These are phyloP conservation scores for Bombus sibiricus DNA, from an alignment of 1,140 invertebrate genomes.

Conservation along the genomic window DNA sequence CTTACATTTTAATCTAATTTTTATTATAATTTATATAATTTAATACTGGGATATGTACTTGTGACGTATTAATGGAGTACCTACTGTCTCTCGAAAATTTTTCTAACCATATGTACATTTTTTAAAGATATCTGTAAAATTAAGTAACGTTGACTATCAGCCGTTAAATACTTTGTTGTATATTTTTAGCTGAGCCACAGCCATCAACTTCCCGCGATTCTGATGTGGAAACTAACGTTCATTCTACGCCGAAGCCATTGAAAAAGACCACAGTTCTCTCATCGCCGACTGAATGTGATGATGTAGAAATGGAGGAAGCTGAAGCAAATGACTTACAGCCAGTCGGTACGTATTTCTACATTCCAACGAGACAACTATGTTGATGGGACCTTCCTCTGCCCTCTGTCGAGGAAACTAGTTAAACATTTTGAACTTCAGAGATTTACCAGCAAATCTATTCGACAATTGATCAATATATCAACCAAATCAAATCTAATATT, in stretches of 20 bases:
- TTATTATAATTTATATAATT: too few species aligned
- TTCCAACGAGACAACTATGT: not conserved
- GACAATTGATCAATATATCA: not conserved
- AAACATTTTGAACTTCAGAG: not conserved
- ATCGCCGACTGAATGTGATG: not conserved
- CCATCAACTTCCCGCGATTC: conserved; percentile 39
- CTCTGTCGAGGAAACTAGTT: conserved; percentile 20
- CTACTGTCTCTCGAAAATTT: not conserved
- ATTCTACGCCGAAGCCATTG: not conserved
- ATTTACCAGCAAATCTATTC: conserved; percentile 18
- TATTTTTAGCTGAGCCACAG: conserved; percentile 28
- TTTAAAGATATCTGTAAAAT: not conserved
- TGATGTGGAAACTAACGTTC: not conserved
- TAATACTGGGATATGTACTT: too few species aligned
- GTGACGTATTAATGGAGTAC: not conserved
- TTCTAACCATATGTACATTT: too few species aligned
- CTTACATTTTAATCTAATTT: too few species aligned
- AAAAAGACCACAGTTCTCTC: not conserved
- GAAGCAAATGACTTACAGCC: not conserved
- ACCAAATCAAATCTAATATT: not conserved
- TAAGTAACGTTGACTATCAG: not conserved
- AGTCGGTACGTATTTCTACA: conserved; percentile 24
- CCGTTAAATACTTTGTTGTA: not conserved
- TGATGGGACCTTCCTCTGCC: conserved; percentile 17
- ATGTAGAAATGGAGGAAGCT: not conserved